Evolutionary conservation across 2,888 invertebrate species (phyloP), one percentile per base, ranked within the genome.

Genomic region (Argyresthia goedartella): DNA sequence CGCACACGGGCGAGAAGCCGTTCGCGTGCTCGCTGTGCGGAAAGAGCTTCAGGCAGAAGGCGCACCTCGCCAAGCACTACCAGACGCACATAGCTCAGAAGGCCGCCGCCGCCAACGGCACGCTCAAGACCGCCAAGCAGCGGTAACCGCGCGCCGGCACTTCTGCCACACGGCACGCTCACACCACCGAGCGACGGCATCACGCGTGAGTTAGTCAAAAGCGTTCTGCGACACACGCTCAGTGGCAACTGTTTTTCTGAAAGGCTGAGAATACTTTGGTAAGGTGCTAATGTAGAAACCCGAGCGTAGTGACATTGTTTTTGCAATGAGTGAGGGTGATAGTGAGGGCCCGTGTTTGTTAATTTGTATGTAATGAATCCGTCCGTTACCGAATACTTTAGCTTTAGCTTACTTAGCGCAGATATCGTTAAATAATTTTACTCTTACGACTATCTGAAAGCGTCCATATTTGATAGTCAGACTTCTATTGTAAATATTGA

Each of bases 1-100:
- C 98, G 33, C 99, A 99, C 73, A 98, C 98, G 0, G 98, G 98
- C 0, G 98, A 99, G 78, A 98, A 99, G 71, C 98, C 99, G 0
- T 99, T 99, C 78, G 91, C 95, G 39, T 99, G 99, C 76, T 93
- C 93, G 14, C 89, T 97, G 53, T 99, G 99, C 75, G 96, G 96
- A 58, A 97, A 96, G 76, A 95, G 94, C 68, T 96, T 96, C 82
- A 89, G 96, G 49, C 96, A 96, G 76, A 96, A 96, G 71, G 96
- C 96, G 0, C 96, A 96, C 67, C 87, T 96, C 63, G 96, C 96
- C 55, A 96, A 96, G 74, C 96, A 96, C 81, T 95, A 96, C 72
- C 96, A 96, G 87, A 96, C 96, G 56, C 96, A 96, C 76, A 93
- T 95, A 69, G 94, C 95, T 49, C 95, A 95, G 76, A 94, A 95